Evolutionary conservation across 2,888 invertebrate genomes (phyloP), one percentile per base, ranked within the genome.

Genomic region (Colletes collaris): DNA sequence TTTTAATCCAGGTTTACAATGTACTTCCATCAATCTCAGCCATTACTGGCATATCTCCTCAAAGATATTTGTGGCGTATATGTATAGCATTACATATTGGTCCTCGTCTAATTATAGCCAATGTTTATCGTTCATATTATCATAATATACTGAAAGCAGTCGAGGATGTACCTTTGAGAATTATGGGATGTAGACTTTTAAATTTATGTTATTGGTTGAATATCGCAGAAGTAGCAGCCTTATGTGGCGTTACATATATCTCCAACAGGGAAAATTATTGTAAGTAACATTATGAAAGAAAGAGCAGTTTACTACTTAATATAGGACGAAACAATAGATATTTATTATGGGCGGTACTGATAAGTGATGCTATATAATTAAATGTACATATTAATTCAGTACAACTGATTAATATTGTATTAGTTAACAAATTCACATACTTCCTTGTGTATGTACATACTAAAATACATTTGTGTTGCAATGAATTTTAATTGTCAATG

Each of bases 201-300:
- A 95, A 95, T 85, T 93, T 96, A 52, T 96, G 97, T 89, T 97
- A 97, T 92, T 96, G 97, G 96, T 94, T 98, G 86, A 97, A 97
- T 93, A 95, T 97, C 85, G 94, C 97, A 88, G 98, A 98, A 94
- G 95, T 98, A 86, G 95, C 96, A 80, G 96, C 97, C 68, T 94
- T 98, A n/a, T 96, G 97, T 83, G 98, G 98, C 70, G 98, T 98
- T 53, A 98, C 98, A 16, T 98, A 98, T 92, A 97, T 98, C 92
- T 98, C 98, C 82, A 98, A 98, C 94, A 95, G 96, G 92, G 98
- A 98, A 94, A 98, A 98, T 93, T 98, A 98, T 94, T 97, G 98
- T 98, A 94, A 97, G 97, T 96, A 88, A 35, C n/a, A 49, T 68
- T 76, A 49, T 16, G 40, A 27, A 44, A 13, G n/a, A 7, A 59